These are phyloP conservation scores for Abrostola triplasia DNA, from an alignment of 2,888 invertebrate genomes.

Conservation along the genomic window DNA sequence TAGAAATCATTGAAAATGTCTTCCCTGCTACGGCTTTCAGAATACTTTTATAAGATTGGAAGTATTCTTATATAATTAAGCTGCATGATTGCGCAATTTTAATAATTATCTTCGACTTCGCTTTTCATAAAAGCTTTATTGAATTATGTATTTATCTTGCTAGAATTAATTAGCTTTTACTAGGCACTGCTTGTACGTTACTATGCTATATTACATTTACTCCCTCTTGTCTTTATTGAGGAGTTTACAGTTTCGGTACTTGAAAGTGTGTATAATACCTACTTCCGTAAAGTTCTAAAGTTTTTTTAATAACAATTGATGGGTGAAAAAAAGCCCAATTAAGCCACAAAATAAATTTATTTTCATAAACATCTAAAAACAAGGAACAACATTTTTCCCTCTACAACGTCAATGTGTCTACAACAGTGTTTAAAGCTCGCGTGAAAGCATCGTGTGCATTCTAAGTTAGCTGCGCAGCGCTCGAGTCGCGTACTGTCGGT, in stretches of 20 bases:
- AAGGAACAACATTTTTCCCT: conserved; percentile 79
- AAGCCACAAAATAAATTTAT: conserved; percentile 86
- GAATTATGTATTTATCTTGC: too few species aligned
- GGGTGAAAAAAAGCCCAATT: conserved; percentile 58
- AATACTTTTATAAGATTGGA: conserved; percentile 8
- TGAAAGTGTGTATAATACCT: neutral
- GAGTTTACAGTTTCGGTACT: too few species aligned
- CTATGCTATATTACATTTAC: too few species aligned
- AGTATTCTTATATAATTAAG: conserved; percentile 4
- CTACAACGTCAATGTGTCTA: conserved; percentile 83
- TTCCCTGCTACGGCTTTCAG: conserved; percentile 23
- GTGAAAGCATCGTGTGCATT: conserved; percentile 85
- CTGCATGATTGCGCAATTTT: conserved; percentile 18
- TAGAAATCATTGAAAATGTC: conserved; percentile 48
- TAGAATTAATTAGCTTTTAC: too few species aligned
- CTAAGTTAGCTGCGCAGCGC: conserved; percentile 77
- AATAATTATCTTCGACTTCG: conserved; percentile 2
- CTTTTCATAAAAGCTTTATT: too few species aligned
- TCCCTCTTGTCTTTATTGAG: too few species aligned
- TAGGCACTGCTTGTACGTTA: too few species aligned
- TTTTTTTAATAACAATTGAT: conserved; percentile 31
- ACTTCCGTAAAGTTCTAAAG: neutral
- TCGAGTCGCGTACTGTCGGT: conserved; percentile 55
- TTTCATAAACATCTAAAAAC: conserved; percentile 82
- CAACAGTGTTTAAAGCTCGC: conserved; percentile 86